Base-by-base conservation (phyloP, 1,140 invertebrate genomes). In the Euborellia annulipes region DNA sequence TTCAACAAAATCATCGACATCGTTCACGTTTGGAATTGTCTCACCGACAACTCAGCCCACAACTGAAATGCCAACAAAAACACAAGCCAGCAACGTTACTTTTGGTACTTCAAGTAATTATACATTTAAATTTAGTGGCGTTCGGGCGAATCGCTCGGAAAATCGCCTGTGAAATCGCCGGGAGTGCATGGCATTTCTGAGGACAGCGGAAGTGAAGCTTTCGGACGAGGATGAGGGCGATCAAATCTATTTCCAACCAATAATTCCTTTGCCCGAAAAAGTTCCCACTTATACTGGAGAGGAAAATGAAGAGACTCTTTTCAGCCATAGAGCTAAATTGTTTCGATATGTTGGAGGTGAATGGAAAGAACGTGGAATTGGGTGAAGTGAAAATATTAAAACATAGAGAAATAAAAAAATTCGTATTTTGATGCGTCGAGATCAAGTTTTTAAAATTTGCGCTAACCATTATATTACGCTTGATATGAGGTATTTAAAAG, bases 351-450 rank as follows among this genome's bases (percentile, higher is more conserved):
- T 64, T 46, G 55, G 58, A 43, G 67, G 72, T 27, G 79, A 93
- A 60, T 94, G 88, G 88, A 93, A 92, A 60, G 89, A 93, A 63
- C 68, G 89, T 22, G 89, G 89, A 2, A 57, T 88, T 22, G 89
- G n/a, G 90, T 3, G 76, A 87, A 54, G 75, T 93, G 1, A 93
- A 92, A 65, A 73, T 95, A 34, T 64, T 94, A 2, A 75, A 74
- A 46, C 75, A 89, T 53, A 73, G 68, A 17, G 57, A 68, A 20
- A 79, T 2, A 69, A 70, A 8, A 85, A 82, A 58, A 60, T 85
- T 27, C 23, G 23, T 38, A 62, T 89, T 6, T 60, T 90, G 0
- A 92, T 93, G 88, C 69, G 88, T 18, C 69, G 89, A 9, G 86
- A 93, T 46, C 83, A 86, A 62, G 74, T 90, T 1, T 56, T 79